Evolutionary conservation across 23 tunicate genomes (phyloP), one percentile per base, ranked within the genome.

Genomic region (Trididemnum miniatum): DNA sequence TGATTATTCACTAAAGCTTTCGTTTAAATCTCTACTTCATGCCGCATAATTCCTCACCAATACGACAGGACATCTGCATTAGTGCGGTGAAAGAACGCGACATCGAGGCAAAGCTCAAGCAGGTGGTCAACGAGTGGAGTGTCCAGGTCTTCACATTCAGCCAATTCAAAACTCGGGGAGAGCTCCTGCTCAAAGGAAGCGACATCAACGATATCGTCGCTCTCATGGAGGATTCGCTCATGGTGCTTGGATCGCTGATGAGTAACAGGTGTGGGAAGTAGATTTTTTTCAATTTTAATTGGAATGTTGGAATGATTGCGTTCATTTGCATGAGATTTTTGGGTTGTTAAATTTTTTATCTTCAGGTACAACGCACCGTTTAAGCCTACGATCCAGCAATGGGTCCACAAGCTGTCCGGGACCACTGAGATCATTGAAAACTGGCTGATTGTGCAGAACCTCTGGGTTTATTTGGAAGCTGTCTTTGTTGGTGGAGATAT

Each of bases 401-500:
- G 96, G 96, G 90, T 85, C 2, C 90, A 80, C 25, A 91, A 91
- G 77, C 69, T 91, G 34, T 91, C 96, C 20, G 96, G 96, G 30
- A 80, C 96, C 40, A 91, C 90, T 18, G 96, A 91, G 76, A 91
- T 91, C 59, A 91, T 91, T 59, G 88, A 84, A 50, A 85, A 87
- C 59, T 91, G 89, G 90, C 51, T 87, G 91, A 54, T 87, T 36
- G 87, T 83, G 27, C 96, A 91, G 40, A 91, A 91, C 60, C 73
- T 91, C 49, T 91, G 96, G 96, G 96, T 91, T 34, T 91, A 91
- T 54, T 75, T 91, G 65, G 96, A 91, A 51, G 96, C 96, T 34
- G 96, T 91, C 63, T 91, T 91, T 81, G 96, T 91, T 20, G 96
- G 96, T 35, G 96, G 96, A 0, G 96, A 91, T 52, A 91, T 91